Evolutionary conservation across 2,888 invertebrate genomes (phyloP), one percentile per base, ranked within the genome.

Genomic region (Coelinius sp.): DNA sequence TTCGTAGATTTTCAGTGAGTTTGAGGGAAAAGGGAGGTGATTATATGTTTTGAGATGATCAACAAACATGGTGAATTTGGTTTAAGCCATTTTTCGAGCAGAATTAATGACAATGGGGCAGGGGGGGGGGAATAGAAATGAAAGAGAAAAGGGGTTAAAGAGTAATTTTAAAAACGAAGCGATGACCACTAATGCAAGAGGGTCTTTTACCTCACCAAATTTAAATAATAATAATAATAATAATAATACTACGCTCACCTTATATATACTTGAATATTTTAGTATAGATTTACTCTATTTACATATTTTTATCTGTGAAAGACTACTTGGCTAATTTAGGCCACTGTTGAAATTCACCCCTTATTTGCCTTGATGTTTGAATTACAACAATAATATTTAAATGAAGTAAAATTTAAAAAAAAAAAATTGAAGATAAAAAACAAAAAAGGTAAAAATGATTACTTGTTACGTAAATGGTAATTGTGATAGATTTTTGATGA

Each of bases 401-500:
- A 78, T 65, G 68, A 76, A 78, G 75, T 75, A 78, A 71, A 76
- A 77, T 75, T 73, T 74, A 10, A 31, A 59, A 31, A 59, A 20
- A 20, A 46, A 79, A 73, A 79, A 76, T 76, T 76, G 74, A 82
- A 78, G 77, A 81, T 74, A 75, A 78, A 76, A 76, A 74, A 73
- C n/a, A 73, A 77, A 79, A 78, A 80, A 77, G 77, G 76, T 73
- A 76, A 78, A 79, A 74, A 75, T 76, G 73, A 70, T 73, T 84
- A 85, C 84, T 85, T 84, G 86, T 87, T 86, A 86, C 85, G 85
- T 87, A 84, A 86, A 87, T 86, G 86, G 87, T 87, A 86, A 90
- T 91, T 91, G 91, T 91, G 91, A 91, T 91, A 91, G 91, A 90
- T 90, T 91, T 91, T 91, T 90, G 91, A 91, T 91, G 90, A 91